Evolutionary conservation across 30 jellyfish, hydroid and myxozoan species (phyloP).

Genomic region (Hydractinia echinata): DNA sequence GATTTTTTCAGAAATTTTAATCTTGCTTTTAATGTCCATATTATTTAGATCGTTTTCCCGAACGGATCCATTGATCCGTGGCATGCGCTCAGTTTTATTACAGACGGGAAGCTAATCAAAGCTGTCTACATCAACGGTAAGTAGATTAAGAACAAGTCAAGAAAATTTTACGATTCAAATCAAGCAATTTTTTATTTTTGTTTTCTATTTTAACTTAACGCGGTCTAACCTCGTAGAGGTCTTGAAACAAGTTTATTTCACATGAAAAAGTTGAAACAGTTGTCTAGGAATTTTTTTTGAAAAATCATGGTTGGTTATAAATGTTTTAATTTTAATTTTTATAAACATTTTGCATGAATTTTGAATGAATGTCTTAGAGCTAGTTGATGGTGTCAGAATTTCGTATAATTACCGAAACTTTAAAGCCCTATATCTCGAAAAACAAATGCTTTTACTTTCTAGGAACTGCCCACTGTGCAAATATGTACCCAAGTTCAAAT

Average conservation of each 20-base stretch:
- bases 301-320: too few relatives aligned
- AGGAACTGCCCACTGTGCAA: conserved; percentile 99
- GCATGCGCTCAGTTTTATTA: conserved; percentile 90
- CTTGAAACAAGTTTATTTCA: too few relatives aligned
- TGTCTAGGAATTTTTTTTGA: too few relatives aligned
- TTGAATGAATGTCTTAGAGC: too few relatives aligned
- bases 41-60: conserved; percentile 84
- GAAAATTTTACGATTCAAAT: neutral
- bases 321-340: too few relatives aligned
- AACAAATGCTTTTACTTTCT: neutral
- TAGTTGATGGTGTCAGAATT: too few relatives aligned
- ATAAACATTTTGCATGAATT: too few relatives aligned
- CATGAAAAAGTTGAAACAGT: too few relatives aligned
- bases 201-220: neutral
- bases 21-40: too few relatives aligned
- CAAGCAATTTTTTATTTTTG: neutral
- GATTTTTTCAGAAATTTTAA: too few relatives aligned
- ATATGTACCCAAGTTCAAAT: conserved; percentile 85
- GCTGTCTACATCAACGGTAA: conserved; percentile 72
- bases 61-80: conserved; percentile 97
- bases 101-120: conserved; percentile 41
- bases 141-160: neutral
- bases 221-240: neutral
- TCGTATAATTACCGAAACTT: too few relatives aligned
- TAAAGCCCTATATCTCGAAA: too few relatives aligned